A percentile compares a stretch with the other conserved stretches of the same genome.
phyloP scores from a whole-genome alignment of 2,888 invertebrate genomes.

The Adineta ricciae region DNA sequence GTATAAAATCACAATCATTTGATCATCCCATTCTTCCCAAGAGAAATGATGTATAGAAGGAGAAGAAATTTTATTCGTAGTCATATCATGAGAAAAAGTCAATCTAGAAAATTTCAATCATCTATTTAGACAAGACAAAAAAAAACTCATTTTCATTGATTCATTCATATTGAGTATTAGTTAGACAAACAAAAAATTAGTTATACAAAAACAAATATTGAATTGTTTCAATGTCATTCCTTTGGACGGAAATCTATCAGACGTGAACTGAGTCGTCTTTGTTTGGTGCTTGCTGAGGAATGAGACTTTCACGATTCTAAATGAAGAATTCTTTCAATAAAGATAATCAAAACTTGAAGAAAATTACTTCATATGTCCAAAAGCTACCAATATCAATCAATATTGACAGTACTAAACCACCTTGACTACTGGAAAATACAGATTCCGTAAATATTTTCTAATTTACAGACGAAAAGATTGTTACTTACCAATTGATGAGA shows the following conservation, averaged over 20 bases:
- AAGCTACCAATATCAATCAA: conserved; percentile 87
- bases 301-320: conserved; percentile 1
- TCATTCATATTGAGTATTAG: background rate
- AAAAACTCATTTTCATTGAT: background rate
- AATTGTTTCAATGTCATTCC: background rate
- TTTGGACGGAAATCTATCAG: background rate
- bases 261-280: background rate
- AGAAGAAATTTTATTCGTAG: background rate
- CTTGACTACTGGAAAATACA: conserved; percentile 64
- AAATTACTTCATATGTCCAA: conserved; percentile 70
- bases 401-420: conserved; percentile 83
- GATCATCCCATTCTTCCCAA: conserved; percentile 1
- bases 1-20: background rate
- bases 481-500: conserved; percentile 61
- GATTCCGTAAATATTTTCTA: too few species aligned
- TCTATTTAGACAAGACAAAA: background rate
- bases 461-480: too few species aligned
- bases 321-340: background rate
- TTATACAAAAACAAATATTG: background rate
- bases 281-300: background rate
- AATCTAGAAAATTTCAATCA: background rate
- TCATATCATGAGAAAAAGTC: background rate
- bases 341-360: background rate
- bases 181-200: background rate
- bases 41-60: background rate